Evolutionary conservation across 1,140 invertebrate genomes (phyloP), one percentile per base, ranked within the genome.

Genomic region (Venustaconcha ellipsiformis): DNA sequence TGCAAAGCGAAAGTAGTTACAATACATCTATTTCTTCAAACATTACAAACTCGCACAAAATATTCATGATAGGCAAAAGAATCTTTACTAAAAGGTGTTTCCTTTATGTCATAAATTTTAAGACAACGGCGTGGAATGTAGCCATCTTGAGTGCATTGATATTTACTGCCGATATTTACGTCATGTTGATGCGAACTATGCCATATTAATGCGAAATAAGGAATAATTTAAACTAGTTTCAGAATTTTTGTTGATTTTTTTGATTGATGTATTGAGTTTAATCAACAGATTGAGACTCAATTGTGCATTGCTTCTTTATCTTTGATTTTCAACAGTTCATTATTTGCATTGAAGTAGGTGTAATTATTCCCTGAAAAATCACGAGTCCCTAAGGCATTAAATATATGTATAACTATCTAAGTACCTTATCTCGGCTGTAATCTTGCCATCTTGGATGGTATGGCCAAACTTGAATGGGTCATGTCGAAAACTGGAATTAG

Each of bases 351-450:
- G 37, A 48, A 48, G 18, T 6, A 30, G 8, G 30, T 37, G 65
- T 14, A 8, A 20, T 1, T 67, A 23, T 66, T 3, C 0, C 0
- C n/a, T 8, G 17, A 37, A 20, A 30, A 37, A 30, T 14, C 0
- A 20, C 6, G 65, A n/a, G 65, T 67, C n/a, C 18, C 0, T 48
- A 23, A 0, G n/a, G 30, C 65, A 23, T 67, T 30, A 30, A 20
- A n/a, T 12, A 20, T 18, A 20, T 37, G 8, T 30, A 20, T 12
- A 66, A 67, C 18, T 30, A 67, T 14, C 23, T 70, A 20, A 62
- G 55, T 67, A 74, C 72, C 65, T 57, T n/a, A 73, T 37, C 4
- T n/a, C 13, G 6, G 66, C 57, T 48, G 56, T 59, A 23, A 74
- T 68, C 12, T 57, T 37, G 17, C 73, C 73, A 18, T 65, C 67